Percentiles rank a stretch among this genome's conserved stretches.
phyloP scores from a whole-genome alignment of 92 coral and sea anemone species.

The Heteractis magnifica region DNA sequence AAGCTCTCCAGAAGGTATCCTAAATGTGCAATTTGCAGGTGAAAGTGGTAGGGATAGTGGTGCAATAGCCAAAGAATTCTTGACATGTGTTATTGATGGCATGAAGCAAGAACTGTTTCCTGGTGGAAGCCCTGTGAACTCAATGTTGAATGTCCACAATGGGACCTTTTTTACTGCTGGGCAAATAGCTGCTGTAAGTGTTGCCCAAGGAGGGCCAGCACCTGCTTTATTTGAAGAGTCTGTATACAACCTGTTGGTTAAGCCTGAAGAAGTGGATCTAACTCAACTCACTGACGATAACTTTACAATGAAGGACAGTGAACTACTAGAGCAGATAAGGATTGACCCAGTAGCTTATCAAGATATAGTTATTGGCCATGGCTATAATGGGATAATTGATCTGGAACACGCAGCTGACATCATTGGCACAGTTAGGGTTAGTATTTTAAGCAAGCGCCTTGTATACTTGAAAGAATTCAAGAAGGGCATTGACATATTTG shows the following conservation, averaged over 20 bases:
- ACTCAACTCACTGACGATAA: not conserved
- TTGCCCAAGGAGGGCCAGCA: constrained; percentile 61
- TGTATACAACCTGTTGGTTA: constrained; percentile 54
- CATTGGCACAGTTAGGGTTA: constrained; percentile 58
- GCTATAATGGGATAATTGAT: constrained; percentile 58
- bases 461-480: constrained; percentile 40
- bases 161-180: not conserved
- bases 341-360: constrained; percentile 36
- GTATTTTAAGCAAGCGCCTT: constrained; percentile 51
- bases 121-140: not conserved
- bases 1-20: constrained; percentile 35
- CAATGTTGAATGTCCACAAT: not conserved
- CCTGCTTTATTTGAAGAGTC: constrained; percentile 46
- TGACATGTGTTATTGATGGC: not conserved
- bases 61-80: not conserved
- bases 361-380: constrained; percentile 61
- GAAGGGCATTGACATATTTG: constrained; percentile 33
- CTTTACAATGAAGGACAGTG: constrained; percentile 1
- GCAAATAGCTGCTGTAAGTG: constrained; percentile 21
- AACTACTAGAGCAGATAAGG: not conserved
- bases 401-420: constrained; percentile 44
- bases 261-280: constrained; percentile 20
- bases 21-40: not conserved
- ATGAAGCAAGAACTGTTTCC: not conserved
- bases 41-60: not conserved